Percentiles rank a stretch among this genome's conserved stretches.
phyloP scores from a whole-genome alignment of 1,140 invertebrate genomes.

The Leucophenga varia region DNA sequence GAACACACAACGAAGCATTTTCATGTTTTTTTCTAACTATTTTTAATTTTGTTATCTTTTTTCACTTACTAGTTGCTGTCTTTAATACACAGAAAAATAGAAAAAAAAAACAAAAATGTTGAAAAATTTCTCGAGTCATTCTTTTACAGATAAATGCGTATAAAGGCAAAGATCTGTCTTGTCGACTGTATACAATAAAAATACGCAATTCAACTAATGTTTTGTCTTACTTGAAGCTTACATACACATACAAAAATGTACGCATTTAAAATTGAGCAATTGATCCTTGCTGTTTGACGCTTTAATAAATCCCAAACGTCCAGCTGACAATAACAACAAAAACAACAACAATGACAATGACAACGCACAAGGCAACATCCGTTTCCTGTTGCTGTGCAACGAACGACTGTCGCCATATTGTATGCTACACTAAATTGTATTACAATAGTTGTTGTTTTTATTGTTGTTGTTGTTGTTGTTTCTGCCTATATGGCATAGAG shows the following conservation, averaged over 20 bases:
- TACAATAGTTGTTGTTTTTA: conserved; percentile 18
- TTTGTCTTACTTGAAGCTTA: too few relatives aligned
- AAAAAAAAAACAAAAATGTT: conserved; percentile 1
- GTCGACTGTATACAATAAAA: too few relatives aligned
- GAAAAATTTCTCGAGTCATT: too few relatives aligned
- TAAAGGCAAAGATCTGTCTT: too few relatives aligned
- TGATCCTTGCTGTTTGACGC: conserved; percentile 29
- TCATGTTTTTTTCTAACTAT: too few relatives aligned
- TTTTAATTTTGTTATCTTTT: too few relatives aligned
- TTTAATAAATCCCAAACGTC: conserved; percentile 41
- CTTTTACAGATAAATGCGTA: too few relatives aligned
- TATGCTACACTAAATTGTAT: too few relatives aligned
- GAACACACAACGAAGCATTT: too few relatives aligned
- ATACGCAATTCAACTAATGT: too few relatives aligned
- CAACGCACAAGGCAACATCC: conserved; percentile 21
- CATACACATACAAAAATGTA: background rate
- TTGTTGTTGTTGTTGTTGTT: conserved; percentile 1
- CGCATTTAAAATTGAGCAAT: conserved; percentile 19
- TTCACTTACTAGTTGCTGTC: too few relatives aligned
- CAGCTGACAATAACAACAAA: conserved; percentile 2
- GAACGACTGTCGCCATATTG: conserved; percentile 17
- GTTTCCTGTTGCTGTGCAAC: conserved; percentile 29
- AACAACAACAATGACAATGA: conserved; percentile 25
- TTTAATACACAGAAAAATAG: too few relatives aligned
- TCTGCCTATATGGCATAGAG: background rate